Conservation (phyloP, 37 sponge, comb jelly and placozoan species). For the Halichondria panicea region DNA sequence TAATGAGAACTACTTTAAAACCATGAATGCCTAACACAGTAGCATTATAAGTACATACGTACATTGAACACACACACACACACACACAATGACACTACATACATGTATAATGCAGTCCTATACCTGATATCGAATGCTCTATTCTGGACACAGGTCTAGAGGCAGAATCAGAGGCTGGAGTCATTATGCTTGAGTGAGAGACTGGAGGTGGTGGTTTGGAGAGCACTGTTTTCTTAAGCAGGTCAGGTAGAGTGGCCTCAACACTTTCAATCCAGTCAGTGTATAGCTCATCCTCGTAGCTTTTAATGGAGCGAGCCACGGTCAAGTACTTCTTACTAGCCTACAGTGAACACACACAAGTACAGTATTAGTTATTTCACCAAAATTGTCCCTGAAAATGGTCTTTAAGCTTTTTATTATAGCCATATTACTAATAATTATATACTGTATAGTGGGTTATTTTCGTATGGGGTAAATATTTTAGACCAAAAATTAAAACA, state of each 20-base stretch:
- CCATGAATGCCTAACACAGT: not conserved
- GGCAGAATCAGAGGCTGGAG: conserved; percentile 1
- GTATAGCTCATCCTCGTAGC: conserved; percentile 87
- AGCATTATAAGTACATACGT: not conserved
- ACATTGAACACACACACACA: conserved; percentile 1
- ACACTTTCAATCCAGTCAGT: conserved; percentile 75
- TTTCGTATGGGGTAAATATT: no score
- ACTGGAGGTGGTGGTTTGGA: conserved; percentile 45
- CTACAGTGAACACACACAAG: no score
- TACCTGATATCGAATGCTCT: no score
- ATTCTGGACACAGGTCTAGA: conserved; percentile 22
- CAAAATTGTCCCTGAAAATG: no score
- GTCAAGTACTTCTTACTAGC: conserved; percentile 87
- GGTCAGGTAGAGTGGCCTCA: conserved; percentile 66
- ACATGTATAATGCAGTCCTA: no score
- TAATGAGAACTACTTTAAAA: not conserved
- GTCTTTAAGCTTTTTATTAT: no score
- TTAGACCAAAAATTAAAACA: no score
- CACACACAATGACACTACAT: conserved; percentile 35
- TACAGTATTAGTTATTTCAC: no score
- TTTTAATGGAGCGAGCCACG: conserved; percentile 94
- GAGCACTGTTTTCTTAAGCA: conserved; percentile 88
- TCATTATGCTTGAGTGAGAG: not conserved
- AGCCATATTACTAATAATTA: no score
- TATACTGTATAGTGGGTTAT: no score